Percentiles rank a stretch among this genome's conserved stretches.
These are phyloP conservation scores for Anastrepha ludens DNA, from an alignment of 1,140 invertebrate species.

Conservation along the genomic window DNA sequence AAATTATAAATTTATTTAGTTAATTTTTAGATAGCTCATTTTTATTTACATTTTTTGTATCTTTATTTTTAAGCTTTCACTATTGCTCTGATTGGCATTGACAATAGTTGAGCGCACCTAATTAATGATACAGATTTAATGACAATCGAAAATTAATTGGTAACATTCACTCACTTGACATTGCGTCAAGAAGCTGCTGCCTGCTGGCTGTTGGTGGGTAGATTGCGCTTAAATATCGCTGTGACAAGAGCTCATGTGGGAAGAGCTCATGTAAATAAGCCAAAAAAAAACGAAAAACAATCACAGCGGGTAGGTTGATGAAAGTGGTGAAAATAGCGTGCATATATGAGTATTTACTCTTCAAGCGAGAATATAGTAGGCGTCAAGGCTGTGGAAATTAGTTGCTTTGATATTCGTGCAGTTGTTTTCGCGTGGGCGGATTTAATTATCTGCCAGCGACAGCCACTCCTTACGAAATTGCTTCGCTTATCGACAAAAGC, in stretches of 20 bases:
- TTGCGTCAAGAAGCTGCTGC: background rate
- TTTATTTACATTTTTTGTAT: too few relatives aligned
- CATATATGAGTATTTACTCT: background rate
- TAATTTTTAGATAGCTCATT: too few relatives aligned
- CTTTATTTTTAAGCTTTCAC: too few relatives aligned
- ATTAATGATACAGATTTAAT: background rate
- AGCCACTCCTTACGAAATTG: background rate
- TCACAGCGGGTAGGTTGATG: background rate
- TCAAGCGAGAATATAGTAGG: background rate
- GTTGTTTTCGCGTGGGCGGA: background rate
- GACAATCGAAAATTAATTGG: conserved; percentile 1
- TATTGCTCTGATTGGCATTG: too few relatives aligned
- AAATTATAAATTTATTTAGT: too few relatives aligned
- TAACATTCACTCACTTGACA: conserved; percentile 4
- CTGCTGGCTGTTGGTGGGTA: background rate
- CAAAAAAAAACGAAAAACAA: background rate
- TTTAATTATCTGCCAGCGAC: background rate
- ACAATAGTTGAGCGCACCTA: background rate
- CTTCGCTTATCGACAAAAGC: conserved; percentile 3
- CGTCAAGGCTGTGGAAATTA: background rate
- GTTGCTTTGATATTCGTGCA: background rate
- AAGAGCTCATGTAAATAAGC: background rate
- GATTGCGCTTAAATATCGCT: background rate
- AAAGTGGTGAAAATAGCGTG: background rate
- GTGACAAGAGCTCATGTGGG: background rate